A percentile compares a stretch with the other conserved stretches of the same genome.
Conservation (phyloP, 2,113 vertebrate genomes). For the Neoarius graeffei region DNA sequence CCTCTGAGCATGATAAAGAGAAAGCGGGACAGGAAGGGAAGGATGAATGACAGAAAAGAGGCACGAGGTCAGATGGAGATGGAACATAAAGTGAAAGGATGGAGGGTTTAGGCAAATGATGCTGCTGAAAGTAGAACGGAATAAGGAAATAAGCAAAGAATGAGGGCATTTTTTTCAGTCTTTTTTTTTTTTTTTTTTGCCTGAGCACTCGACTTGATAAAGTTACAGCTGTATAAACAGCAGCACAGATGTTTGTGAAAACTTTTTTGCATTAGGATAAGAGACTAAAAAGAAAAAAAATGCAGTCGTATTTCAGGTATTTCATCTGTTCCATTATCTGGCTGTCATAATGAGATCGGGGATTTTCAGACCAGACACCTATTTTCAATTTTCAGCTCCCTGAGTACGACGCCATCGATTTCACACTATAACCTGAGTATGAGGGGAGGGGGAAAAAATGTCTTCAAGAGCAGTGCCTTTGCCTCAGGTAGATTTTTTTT, state of each 20-base stretch:
- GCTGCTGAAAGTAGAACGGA: background rate
- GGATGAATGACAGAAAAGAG: constrained; percentile 40
- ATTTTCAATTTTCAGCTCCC: constrained; percentile 42
- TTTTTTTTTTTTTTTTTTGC: background rate
- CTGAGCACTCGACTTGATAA: background rate
- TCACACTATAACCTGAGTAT: constrained; percentile 25
- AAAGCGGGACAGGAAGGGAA: constrained; percentile 5
- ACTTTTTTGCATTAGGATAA: background rate
- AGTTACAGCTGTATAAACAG: constrained; percentile 28
- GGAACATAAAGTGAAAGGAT: constrained; percentile 18
- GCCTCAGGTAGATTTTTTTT: background rate
- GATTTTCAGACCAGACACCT: constrained; percentile 36
- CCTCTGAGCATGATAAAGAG: constrained; percentile 32
- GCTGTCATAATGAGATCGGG: constrained; percentile 41
- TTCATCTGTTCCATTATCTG: constrained; percentile 41
- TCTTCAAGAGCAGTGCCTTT: background rate
- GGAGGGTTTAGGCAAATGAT: constrained; percentile 33
- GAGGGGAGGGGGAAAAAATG: background rate
- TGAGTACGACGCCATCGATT: constrained; percentile 12
- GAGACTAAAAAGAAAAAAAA: background rate
- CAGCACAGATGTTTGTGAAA: constrained; percentile 31
- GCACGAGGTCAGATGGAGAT: constrained; percentile 39
- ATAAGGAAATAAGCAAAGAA: background rate
- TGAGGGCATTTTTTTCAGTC: background rate
- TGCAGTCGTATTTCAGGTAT: constrained; percentile 6